Conservation (phyloP, 2,113 vertebrate species). For the Aptenodytes forsteri region DNA sequence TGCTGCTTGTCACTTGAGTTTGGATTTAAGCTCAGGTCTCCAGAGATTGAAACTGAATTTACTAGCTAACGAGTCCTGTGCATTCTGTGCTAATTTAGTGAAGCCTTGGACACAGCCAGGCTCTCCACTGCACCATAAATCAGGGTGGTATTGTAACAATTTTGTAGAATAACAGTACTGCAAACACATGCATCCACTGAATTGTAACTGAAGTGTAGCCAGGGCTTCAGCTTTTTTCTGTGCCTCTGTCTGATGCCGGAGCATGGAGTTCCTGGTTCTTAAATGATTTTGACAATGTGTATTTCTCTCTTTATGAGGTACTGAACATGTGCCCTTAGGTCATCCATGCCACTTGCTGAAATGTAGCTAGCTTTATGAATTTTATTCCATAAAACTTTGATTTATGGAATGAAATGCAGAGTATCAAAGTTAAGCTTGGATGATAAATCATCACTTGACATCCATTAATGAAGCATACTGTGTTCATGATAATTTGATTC, state of each 20-base stretch:
- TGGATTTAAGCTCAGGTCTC: slow-evolving; percentile 1
- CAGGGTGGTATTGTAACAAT: neutral
- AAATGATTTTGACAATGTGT: neutral
- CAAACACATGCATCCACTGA: neutral
- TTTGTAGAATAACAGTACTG: neutral
- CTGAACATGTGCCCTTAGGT: neutral
- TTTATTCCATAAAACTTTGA: neutral
- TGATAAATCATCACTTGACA: neutral
- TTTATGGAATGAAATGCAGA: neutral
- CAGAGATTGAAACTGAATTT: neutral
- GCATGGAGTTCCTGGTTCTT: neutral
- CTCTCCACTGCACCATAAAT: neutral
- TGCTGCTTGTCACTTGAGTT: neutral
- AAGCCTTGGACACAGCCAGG: neutral
- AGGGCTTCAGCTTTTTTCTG: neutral
- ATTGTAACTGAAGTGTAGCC: neutral
- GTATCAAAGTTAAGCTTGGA: neutral
- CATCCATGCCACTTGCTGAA: neutral
- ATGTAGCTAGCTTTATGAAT: neutral
- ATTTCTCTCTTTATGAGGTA: neutral
- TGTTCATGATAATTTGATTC: neutral
- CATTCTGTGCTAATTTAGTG: neutral
- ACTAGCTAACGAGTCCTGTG: neutral
- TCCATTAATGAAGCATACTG: neutral
- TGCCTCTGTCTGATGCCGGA: neutral